phyloP scores from a whole-genome alignment of 2,113 vertebrate species.

The Vidua macroura region DNA sequence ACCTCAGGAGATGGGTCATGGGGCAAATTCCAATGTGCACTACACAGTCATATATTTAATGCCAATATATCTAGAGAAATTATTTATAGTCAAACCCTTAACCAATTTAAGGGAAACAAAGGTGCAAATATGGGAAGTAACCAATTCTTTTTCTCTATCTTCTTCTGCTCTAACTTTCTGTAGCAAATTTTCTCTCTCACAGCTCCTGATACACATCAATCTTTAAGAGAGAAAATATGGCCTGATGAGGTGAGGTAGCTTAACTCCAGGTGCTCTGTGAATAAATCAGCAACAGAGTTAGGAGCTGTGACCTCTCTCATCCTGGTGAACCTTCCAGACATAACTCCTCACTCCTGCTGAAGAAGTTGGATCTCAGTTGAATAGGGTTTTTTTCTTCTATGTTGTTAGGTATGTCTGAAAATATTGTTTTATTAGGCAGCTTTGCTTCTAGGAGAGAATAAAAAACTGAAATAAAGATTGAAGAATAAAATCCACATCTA shows the following conservation, averaged over 20 bases:
- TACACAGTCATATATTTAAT: neutral
- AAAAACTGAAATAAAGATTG: slow-evolving; percentile 9
- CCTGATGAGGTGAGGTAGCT: neutral
- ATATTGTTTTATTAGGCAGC: neutral
- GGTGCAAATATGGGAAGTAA: neutral
- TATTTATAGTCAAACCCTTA: neutral
- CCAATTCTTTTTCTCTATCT: neutral
- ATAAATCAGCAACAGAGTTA: neutral
- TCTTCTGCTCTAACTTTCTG: neutral
- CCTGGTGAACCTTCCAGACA: neutral
- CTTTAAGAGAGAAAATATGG: neutral
- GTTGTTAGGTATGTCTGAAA: neutral
- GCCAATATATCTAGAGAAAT: neutral
- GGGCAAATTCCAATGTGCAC: neutral
- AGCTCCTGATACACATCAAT: neutral
- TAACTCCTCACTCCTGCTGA: neutral
- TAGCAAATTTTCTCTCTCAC: neutral
- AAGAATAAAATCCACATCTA: neutral
- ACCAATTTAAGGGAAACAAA: neutral
- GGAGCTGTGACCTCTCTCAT: neutral
- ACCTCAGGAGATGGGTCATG: neutral
- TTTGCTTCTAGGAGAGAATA: neutral
- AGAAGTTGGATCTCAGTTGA: neutral
- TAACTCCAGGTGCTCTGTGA: neutral
- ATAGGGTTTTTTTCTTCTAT: neutral